phyloP scores from a whole-genome alignment of 1,140 invertebrate species.

The Chrysoperla carnea region DNA sequence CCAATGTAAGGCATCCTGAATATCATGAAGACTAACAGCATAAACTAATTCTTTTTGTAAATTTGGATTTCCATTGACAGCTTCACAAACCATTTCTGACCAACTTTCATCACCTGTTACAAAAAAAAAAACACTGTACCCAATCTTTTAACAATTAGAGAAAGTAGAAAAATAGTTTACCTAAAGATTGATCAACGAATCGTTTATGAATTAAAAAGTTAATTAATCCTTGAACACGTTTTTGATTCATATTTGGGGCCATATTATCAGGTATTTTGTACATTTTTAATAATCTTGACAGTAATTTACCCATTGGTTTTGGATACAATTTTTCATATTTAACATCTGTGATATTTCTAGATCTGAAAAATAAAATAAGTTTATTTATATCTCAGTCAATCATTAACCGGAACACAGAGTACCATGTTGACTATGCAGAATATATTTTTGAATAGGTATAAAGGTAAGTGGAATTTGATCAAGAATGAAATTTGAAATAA shows the following conservation, averaged over 20 bases:
- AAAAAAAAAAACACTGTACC: constrained; percentile 5
- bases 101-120: constrained; percentile 33
- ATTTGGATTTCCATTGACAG: constrained; percentile 29
- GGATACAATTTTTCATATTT: constrained; percentile 34
- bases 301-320: constrained; percentile 39
- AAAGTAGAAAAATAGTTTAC: constrained; percentile 30
- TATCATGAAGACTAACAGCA: constrained; percentile 28
- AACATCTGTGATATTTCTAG: constrained; percentile 34
- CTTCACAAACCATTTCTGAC: constrained; percentile 47
- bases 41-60: constrained; percentile 34
- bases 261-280: constrained; percentile 38
- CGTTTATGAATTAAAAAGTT: constrained; percentile 43
- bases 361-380: constrained; percentile 24
- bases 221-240: constrained; percentile 41
- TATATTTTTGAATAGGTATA: too few species aligned
- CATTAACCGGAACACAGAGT: too few species aligned
- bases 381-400: constrained; percentile 19
- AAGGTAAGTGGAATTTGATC: too few species aligned
- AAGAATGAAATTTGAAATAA: too few species aligned
- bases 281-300: constrained; percentile 36
- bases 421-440: too few species aligned
- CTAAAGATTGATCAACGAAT: constrained; percentile 36
- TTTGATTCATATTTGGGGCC: constrained; percentile 41
- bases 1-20: constrained; percentile 41
- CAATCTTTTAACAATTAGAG: constrained; percentile 3